Evolutionary conservation across 2,888 invertebrate genomes (phyloP).

Genomic region (Mythimna loreyi): DNA sequence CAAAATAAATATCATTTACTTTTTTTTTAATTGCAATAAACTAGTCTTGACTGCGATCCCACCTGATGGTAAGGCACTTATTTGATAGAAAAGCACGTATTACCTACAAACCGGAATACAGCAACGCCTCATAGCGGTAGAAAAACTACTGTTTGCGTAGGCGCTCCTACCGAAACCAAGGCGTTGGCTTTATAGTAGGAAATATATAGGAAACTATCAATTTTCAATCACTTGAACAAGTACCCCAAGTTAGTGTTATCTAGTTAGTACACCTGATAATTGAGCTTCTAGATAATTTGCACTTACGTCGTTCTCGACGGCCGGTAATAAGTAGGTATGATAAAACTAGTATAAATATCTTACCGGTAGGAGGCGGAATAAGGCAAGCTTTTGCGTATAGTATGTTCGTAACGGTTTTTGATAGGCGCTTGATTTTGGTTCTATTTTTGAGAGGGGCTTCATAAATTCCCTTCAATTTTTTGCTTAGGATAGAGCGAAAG

Average conservation of each 20-base stretch:
- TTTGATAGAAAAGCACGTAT: too few species aligned
- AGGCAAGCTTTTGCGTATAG: conserved; percentile 3
- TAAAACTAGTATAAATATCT: not conserved
- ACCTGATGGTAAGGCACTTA: too few species aligned
- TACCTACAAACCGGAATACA: conserved; percentile 10
- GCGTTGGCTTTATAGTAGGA: conserved; percentile 22
- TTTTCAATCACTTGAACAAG: conserved; percentile 33
- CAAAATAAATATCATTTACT: too few species aligned
- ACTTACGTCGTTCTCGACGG: not conserved
- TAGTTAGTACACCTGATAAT: conserved; percentile 37
- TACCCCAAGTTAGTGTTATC: conserved; percentile 23
- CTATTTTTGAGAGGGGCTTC: too few species aligned
- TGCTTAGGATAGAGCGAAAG: not conserved
- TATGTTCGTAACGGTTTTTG: conserved; percentile 4
- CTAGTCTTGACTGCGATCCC: too few species aligned
- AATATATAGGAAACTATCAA: conserved; percentile 39
- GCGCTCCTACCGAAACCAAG: conserved; percentile 40
- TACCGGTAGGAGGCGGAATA: not conserved
- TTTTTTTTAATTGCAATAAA: too few species aligned
- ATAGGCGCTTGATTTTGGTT: conserved; percentile 36
- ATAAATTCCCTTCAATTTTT: too few species aligned
- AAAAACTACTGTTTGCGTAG: conserved; percentile 36
- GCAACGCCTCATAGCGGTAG: conserved; percentile 11
- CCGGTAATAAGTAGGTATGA: conserved; percentile 21
- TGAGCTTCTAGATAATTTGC: conserved; percentile 26